Conservation (phyloP, 2,113 vertebrate species). For the Mustelus asterias region DNA sequence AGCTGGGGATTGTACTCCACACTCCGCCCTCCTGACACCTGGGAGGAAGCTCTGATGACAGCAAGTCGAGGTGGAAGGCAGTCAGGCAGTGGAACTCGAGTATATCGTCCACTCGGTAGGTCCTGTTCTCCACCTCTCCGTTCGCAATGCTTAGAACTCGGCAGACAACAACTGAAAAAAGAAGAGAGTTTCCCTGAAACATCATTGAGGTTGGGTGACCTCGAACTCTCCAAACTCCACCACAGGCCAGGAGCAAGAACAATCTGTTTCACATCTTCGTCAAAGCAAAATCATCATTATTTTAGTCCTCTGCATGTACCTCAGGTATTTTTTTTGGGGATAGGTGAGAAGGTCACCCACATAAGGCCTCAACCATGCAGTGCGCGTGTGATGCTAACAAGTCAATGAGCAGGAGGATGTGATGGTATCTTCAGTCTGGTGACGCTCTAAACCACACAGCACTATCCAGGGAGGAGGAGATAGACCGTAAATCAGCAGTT, state of each 20-base stretch:
- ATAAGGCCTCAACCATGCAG: not conserved
- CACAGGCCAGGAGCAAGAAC: not conserved
- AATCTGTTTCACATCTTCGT: not conserved
- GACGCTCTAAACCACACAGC: not conserved
- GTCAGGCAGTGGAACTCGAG: not conserved
- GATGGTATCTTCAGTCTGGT: not conserved
- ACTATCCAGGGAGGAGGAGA: not conserved
- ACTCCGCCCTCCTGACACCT: not conserved
- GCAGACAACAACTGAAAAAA: not conserved
- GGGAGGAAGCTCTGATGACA: not conserved
- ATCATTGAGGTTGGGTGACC: not conserved
- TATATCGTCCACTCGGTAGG: not conserved
- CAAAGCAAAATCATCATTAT: no score
- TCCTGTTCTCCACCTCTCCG: not conserved
- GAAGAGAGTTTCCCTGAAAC: not conserved
- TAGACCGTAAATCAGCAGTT: not conserved
- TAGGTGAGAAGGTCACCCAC: not conserved
- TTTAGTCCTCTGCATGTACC: not conserved
- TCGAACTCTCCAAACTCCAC: not conserved
- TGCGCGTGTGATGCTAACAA: not conserved
- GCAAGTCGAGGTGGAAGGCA: not conserved
- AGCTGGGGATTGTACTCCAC: not conserved
- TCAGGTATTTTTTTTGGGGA: not conserved
- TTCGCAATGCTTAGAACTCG: not conserved
- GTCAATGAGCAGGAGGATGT: not conserved